Evolutionary conservation across 2,797 vertebrate species (phyloP).

Genomic region (Kryptopterus vitreolus): DNA sequence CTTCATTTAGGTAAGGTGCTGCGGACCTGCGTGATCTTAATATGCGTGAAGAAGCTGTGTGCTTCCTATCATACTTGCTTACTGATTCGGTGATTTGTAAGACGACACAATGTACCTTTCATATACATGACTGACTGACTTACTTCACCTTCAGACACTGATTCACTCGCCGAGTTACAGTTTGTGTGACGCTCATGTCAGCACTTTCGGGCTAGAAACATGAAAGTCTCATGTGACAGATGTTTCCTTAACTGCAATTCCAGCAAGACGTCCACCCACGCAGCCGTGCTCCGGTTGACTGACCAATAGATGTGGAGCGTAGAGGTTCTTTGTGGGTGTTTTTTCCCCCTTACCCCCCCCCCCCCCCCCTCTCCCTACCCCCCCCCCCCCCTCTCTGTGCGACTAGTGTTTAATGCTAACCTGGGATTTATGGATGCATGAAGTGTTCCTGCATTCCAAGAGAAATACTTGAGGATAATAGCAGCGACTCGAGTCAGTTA

Average conservation of each 20-base stretch:
- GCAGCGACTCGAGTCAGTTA: neutral
- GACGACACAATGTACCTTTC: slow-evolving; percentile 56
- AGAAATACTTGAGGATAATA: neutral
- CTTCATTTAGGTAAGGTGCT: neutral
- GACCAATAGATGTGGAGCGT: slow-evolving; percentile 7
- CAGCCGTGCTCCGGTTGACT: slow-evolving; percentile 4
- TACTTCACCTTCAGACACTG: neutral
- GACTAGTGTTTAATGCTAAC: neutral
- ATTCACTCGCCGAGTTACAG: neutral
- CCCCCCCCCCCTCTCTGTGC: too few relatives aligned
- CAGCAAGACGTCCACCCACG: slow-evolving; percentile 22
- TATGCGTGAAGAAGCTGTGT: neutral
- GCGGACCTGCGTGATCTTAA: neutral
- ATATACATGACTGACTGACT: slow-evolving; percentile 26
- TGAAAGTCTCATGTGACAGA: slow-evolving; percentile 16
- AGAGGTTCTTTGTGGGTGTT: neutral
- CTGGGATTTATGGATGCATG: neutral
- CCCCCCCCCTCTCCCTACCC: accelerated
- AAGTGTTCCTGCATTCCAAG: neutral
- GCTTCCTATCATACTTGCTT: slow-evolving; percentile 62
- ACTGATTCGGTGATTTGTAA: slow-evolving; percentile 70
- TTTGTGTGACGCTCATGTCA: slow-evolving; percentile 8
- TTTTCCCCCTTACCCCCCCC: accelerated
- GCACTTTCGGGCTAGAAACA: slow-evolving; percentile 29
- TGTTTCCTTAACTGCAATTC: slow-evolving; percentile 25